phyloP scores from a whole-genome alignment of 2,113 vertebrate genomes.

The Melanotaenia duboulayi region DNA sequence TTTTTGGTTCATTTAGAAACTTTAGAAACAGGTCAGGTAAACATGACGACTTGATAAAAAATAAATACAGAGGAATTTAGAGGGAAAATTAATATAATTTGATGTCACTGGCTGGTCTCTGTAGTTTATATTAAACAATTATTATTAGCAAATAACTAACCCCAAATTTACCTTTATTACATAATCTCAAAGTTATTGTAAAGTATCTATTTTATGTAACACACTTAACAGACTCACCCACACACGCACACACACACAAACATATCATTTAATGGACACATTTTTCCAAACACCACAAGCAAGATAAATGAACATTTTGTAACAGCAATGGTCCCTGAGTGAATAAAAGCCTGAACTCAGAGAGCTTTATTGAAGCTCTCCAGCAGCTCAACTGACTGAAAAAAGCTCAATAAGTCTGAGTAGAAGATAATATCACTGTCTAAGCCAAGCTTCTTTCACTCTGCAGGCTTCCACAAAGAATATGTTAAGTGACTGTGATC shows the following conservation, averaged over 20 bases:
- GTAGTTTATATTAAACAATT: too few species aligned
- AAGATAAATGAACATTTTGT: slow-evolving; percentile 7
- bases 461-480: slow-evolving; percentile 49
- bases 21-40: too few species aligned
- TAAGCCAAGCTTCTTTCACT: slow-evolving; percentile 42
- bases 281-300: background rate
- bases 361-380: slow-evolving; percentile 41
- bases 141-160: too few species aligned
- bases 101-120: too few species aligned
- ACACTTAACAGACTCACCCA: too few species aligned
- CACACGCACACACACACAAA: background rate
- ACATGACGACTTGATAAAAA: too few species aligned
- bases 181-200: too few species aligned
- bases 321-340: background rate
- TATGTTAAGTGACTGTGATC: slow-evolving; percentile 58
- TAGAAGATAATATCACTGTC: slow-evolving; percentile 58
- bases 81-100: too few species aligned
- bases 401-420: slow-evolving; percentile 57
- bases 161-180: too few species aligned
- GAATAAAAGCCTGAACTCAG: slow-evolving; percentile 37
- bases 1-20: too few species aligned
- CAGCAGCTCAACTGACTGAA: slow-evolving; percentile 34
- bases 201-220: too few species aligned
- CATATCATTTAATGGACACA: background rate
- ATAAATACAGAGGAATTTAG: too few species aligned